Evolutionary conservation across 1,140 invertebrate species (phyloP), one percentile per base, ranked within the genome.

Genomic region (Ceratina japonica): DNA sequence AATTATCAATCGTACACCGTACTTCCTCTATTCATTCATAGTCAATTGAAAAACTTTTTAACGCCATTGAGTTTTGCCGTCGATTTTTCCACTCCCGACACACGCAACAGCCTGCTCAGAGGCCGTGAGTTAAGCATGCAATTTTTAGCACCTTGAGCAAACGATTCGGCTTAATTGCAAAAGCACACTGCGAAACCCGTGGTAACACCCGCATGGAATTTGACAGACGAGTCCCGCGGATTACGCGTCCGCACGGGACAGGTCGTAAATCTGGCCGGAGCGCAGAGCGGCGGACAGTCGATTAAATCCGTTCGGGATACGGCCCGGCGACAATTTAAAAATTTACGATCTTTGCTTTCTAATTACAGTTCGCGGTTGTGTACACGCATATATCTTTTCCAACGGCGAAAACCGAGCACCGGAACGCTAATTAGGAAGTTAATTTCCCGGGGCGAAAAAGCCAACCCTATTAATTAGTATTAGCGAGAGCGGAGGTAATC

Each of bases 391-490:
- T 56, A 62, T 84, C 64, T 62, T 80, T 54, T 56, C 10, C 10
- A 31, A 44, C 75, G 24, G 24, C 49, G 74, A 58, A 51, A 59
- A 49, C 51, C 44, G 49, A 13, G 58, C 63, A 15, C 10, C 31
- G 51, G 58, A 66, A 75, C 81, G 77, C 83, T 84, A 84, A 84
- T 84, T 84, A 80, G 68, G 72, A 62, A 84, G 61, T 80, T 80
- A 76, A 84, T 80, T 69, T 49, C 12, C 49, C 56, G 7, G 31
- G 71, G 51, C 76, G 56, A 59, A 37, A 68, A 59, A 68, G 76
- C 74, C 79, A 80, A 86, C 69, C 77, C 78, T 87, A 89, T 89
- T 90, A 89, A 89, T 90, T 89, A 87, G 16, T 44, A 44, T 44
- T 44, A 44, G 54, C 69, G 79, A 20, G 79, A 20, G 59, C 13